Base-by-base conservation (phyloP, 2,113 vertebrate genomes). In the Albula glossodonta region DNA sequence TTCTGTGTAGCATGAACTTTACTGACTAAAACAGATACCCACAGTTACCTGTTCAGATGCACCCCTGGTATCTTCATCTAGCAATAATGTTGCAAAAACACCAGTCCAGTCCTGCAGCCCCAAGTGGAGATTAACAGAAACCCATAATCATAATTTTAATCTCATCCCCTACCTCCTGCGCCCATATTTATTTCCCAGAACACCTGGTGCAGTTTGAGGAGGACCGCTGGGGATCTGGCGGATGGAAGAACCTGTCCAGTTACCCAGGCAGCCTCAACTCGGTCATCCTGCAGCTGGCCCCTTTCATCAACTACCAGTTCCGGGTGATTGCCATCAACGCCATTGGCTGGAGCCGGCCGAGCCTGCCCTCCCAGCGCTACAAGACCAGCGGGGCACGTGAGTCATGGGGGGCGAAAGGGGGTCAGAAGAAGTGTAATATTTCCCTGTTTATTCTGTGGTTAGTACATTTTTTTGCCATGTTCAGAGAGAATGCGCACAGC, bases 231-330 rank as follows among this genome's bases (percentile, higher is more conserved):
- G 92, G 97, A 25, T 96, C 97, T 0, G 96, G 97, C 41, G 91
- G 93, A 80, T 99, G 98, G 98, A 96, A 95, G 22, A 96, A 99
- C 94, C 96, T 99, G 78, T 98, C 98, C 83, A 93, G 94, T 10
- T 97, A 98, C 41, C 96, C 97, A 0, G 97, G 97, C 5, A 97
- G 89, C 1, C 89, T 99, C 86, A 98, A 99, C 93, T 96, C 98
- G 0, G 98, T 97, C 0, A 0, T 96, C 81, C 96, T 99, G 81
- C 96, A 94, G 78, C 96, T 99, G 4, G 92, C 93, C 0, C 98
- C 98, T 0, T 99, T 97, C 0, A 97, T 98, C 80, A 99, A 98
- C 93, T 99, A 99, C 50, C 96, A 97, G 85, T 99, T 99, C 90
- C 95, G 98, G 1, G 97, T 99, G 84, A 96, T 97, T 0, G 97